Evolutionary conservation across 2,797 vertebrate species (phyloP).

Genomic region (Microcaecilia unicolor): DNA sequence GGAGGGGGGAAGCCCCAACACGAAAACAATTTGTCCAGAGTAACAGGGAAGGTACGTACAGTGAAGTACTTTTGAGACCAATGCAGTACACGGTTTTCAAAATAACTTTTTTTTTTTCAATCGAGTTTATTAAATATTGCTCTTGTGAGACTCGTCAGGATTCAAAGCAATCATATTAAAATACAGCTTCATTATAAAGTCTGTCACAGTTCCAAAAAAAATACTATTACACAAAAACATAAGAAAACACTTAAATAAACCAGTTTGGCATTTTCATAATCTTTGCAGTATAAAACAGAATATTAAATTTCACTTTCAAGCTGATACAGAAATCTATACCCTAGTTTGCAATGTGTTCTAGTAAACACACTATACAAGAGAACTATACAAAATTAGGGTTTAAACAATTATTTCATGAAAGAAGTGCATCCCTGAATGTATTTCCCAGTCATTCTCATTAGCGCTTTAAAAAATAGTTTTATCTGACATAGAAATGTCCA

Average conservation of each 20-base stretch:
- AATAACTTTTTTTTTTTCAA: slow-evolving; percentile 38
- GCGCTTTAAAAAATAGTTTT: too few relatives aligned
- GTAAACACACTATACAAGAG: slow-evolving; percentile 91
- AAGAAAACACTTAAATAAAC: slow-evolving; percentile 76
- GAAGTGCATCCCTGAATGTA: slow-evolving; percentile 84
- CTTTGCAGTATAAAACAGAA: slow-evolving; percentile 78
- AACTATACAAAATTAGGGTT: slow-evolving; percentile 74
- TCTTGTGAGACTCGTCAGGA: slow-evolving; percentile 70
- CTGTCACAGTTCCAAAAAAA: slow-evolving; percentile 59
- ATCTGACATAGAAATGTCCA: slow-evolving; percentile 28
- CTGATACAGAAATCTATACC: slow-evolving; percentile 49
- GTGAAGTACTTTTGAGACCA: too few relatives aligned
- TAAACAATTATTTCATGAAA: slow-evolving; percentile 67
- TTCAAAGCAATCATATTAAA: slow-evolving; percentile 88
- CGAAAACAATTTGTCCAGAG: too few relatives aligned
- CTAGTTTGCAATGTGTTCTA: slow-evolving; percentile 56
- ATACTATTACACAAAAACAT: slow-evolving; percentile 68
- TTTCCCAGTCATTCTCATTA: slow-evolving; percentile 65
- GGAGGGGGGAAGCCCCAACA: too few relatives aligned
- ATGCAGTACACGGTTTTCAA: too few relatives aligned
- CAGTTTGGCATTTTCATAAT: slow-evolving; percentile 73
- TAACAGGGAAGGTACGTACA: too few relatives aligned
- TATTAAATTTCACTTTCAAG: slow-evolving; percentile 65
- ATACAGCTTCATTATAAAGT: slow-evolving; percentile 73
- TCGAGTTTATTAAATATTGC: slow-evolving; percentile 95